Evolutionary conservation across 2,113 vertebrate genomes (phyloP).

Genomic region (Rattus norvegicus): GRCr8 NC_086022.1:37058501-37059000

Average conservation of each 20-base stretch:
- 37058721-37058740: not conserved
- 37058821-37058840: not conserved
- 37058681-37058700: constrained; percentile 87
- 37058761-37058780: not conserved
- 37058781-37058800: not conserved
- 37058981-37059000: not conserved
- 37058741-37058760: not conserved
- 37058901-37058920: not conserved
- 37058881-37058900: not conserved
- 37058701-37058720: constrained; percentile 87
- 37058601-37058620: not conserved
- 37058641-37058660: constrained; percentile 89
- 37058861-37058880: not conserved
- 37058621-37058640: constrained; percentile 87
- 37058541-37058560: constrained; percentile 64
- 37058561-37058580: not conserved
- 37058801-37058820: not conserved
- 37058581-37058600: constrained; percentile 67
- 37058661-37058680: constrained; percentile 91
- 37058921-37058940: not conserved
- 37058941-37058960: not conserved
- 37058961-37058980: not conserved
- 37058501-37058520: constrained; percentile 89
- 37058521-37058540: constrained; percentile 87
- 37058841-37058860: not conserved